Percentiles rank a stretch among this genome's conserved stretches.
Conservation (phyloP, 2,888 invertebrate genomes). For the Ariolimax columbianus region DNA sequence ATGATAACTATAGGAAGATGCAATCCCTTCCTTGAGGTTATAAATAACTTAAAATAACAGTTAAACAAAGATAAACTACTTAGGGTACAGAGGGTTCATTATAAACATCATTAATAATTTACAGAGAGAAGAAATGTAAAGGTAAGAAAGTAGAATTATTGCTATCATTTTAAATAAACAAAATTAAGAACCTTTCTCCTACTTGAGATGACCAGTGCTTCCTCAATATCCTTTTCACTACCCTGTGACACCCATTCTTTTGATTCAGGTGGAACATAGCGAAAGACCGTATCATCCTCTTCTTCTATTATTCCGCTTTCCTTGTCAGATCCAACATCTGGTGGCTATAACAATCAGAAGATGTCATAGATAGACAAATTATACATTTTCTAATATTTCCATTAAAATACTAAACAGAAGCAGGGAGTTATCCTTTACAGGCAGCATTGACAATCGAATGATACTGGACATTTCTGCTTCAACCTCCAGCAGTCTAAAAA, state of each 20-base stretch:
- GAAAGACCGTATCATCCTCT: slow-evolving; percentile 71
- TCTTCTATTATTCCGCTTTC: slow-evolving; percentile 55
- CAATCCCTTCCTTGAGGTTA: no score
- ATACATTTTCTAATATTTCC: neutral
- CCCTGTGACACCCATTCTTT: slow-evolving; percentile 78
- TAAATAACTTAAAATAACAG: no score
- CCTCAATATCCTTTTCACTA: slow-evolving; percentile 77
- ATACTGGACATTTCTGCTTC: no score
- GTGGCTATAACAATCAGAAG: slow-evolving; percentile 58
- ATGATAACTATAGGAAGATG: no score
- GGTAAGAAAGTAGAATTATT: neutral
- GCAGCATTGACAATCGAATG: neutral
- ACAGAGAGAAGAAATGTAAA: neutral
- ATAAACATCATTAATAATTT: no score
- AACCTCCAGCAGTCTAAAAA: no score
- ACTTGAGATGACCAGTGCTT: slow-evolving; percentile 69
- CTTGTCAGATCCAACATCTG: slow-evolving; percentile 59
- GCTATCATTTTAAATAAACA: neutral
- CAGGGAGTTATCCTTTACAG: neutral
- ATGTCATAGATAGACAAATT: neutral
- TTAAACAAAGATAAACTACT: no score
- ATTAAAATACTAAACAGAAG: neutral
- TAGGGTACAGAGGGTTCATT: no score
- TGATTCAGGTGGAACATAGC: slow-evolving; percentile 76
- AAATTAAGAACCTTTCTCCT: slow-evolving; percentile 66